Evolutionary conservation across 2,113 vertebrate genomes (phyloP).

Genomic region (Hucho hucho): DNA sequence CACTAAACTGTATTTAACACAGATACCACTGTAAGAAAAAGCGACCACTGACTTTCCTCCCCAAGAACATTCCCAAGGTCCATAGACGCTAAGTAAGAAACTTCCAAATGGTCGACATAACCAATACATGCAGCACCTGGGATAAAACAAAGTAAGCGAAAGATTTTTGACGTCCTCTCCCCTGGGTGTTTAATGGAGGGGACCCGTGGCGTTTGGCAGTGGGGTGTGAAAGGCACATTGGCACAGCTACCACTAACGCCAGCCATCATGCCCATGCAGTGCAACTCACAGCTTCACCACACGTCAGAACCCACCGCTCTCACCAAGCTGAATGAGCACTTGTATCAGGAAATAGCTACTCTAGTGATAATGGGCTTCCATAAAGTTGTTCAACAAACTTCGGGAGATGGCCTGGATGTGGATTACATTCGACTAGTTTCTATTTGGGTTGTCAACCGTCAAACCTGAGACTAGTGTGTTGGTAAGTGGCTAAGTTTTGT

Average conservation of each 20-base stretch:
- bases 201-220: background rate
- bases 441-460: too few species aligned
- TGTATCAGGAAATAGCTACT: too few species aligned
- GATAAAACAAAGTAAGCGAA: background rate
- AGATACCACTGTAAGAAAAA: background rate
- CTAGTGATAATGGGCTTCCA: too few species aligned
- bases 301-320: background rate
- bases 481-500: too few species aligned
- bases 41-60: background rate
- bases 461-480: too few species aligned
- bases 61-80: background rate
- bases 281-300: background rate
- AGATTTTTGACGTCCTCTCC: background rate
- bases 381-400: too few species aligned
- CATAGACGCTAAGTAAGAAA: background rate
- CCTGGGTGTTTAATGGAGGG: background rate
- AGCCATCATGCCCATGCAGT: background rate
- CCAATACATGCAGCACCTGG: background rate
- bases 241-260: background rate
- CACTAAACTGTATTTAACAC: background rate
- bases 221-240: slow-evolving; percentile 8
- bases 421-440: too few species aligned
- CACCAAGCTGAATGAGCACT: background rate
- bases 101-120: background rate
- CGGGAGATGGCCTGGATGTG: too few species aligned